Conservation (phyloP, 2,113 vertebrate genomes). For the Ursus arctos region DNA sequence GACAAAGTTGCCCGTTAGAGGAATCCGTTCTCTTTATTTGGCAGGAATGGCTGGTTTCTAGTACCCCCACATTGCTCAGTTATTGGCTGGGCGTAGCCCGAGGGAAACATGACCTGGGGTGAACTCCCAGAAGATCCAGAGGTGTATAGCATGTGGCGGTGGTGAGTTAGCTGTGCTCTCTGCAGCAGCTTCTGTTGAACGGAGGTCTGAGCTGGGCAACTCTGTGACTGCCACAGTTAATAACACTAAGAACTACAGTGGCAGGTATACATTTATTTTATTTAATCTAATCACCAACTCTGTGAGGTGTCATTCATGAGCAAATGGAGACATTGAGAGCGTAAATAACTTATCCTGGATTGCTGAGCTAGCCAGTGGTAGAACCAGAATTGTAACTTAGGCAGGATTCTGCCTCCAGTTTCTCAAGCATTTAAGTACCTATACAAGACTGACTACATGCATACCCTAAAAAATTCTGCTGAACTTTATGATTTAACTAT, state of each 20-base stretch:
- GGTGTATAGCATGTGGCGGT: not conserved
- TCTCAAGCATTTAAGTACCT: constrained; percentile 22
- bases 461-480: constrained; percentile 37
- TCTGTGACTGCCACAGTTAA: not conserved
- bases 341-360: constrained; percentile 59
- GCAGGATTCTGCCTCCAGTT: constrained; percentile 41
- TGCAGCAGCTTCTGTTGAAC: constrained; percentile 50
- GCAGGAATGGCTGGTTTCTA: not conserved
- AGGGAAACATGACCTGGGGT: not conserved
- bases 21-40: not conserved
- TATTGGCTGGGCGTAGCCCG: not conserved
- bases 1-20: constrained; percentile 21
- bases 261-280: not conserved
- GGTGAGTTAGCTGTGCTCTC: not conserved
- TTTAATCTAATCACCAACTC: constrained; percentile 56
- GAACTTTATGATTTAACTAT: constrained; percentile 53
- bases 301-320: constrained; percentile 40
- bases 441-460: not conserved
- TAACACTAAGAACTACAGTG: constrained; percentile 1
- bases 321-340: not conserved
- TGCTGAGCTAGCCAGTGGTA: not conserved
- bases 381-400: constrained; percentile 37
- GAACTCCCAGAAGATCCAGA: not conserved
- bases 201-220: not conserved
- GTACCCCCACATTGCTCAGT: not conserved